Conservation (phyloP, 1,140 invertebrate species). For the Ceratina calcarata region DNA sequence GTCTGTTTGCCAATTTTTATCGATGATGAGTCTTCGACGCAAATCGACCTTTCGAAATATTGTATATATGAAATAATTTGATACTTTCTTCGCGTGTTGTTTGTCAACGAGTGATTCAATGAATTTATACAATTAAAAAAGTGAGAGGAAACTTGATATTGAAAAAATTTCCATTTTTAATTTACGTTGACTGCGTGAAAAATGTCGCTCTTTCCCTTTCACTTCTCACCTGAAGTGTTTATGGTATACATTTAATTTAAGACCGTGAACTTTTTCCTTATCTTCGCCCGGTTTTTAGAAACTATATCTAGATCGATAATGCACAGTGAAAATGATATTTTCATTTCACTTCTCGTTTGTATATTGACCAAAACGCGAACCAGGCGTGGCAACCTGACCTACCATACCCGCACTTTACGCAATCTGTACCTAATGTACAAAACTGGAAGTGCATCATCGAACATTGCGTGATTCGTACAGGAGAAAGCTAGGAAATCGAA, state of each 20-base stretch:
- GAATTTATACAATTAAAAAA: too few species aligned
- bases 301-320: not conserved
- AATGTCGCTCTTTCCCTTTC: constrained; percentile 8
- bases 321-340: not conserved
- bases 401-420: constrained; percentile 43
- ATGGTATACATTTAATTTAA: constrained; percentile 9
- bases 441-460: constrained; percentile 9
- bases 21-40: too few species aligned
- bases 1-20: too few species aligned
- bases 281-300: constrained; percentile 9
- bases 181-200: not conserved
- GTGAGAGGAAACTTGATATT: too few species aligned
- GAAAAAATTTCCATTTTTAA: not conserved
- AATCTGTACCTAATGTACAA: not conserved
- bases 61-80: too few species aligned
- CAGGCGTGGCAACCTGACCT: constrained; percentile 28
- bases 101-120: too few species aligned
- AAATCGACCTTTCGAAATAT: too few species aligned
- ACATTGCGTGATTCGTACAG: constrained; percentile 24
- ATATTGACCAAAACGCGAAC: not conserved
- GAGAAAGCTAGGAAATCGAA: constrained; percentile 61
- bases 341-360: not conserved
- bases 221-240: not conserved
- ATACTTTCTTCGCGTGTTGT: too few species aligned
- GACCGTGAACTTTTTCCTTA: not conserved